These are phyloP conservation scores for Diplolepis rosae DNA, from an alignment of 2,888 invertebrate genomes.

Conservation along the genomic window DNA sequence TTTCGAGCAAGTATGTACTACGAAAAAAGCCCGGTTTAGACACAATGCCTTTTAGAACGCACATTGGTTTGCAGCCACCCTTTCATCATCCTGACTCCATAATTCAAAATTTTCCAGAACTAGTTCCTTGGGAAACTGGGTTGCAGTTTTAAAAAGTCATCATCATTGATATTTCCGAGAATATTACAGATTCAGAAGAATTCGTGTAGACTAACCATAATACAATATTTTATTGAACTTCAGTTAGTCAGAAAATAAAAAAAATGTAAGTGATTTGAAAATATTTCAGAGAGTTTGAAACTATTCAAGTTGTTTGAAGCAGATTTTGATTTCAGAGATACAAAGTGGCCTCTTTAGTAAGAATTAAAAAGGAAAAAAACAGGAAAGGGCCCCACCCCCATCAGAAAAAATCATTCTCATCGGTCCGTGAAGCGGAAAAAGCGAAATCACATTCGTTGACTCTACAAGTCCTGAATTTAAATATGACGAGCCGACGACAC, in stretches of 20 bases:
- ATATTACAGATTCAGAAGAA: too few relatives aligned
- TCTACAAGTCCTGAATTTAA: slow-evolving; percentile 61
- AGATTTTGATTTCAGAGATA: neutral
- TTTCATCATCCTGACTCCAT: slow-evolving; percentile 7
- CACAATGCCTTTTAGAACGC: slow-evolving; percentile 14
- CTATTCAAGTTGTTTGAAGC: too few relatives aligned
- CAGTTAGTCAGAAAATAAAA: too few relatives aligned
- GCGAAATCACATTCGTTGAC: slow-evolving; percentile 59
- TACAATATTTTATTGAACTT: too few relatives aligned
- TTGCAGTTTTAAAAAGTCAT: neutral
- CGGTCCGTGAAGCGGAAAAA: slow-evolving; percentile 54
- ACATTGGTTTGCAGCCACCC: neutral
- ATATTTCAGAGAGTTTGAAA: too few relatives aligned
- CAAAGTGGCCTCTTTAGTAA: neutral
- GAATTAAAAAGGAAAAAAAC: too few relatives aligned
- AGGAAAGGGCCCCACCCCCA: neutral
- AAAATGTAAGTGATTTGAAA: too few relatives aligned
- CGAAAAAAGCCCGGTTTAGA: slow-evolving; percentile 9
- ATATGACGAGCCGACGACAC: slow-evolving; percentile 53
- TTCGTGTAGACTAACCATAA: too few relatives aligned
- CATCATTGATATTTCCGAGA: neutral
- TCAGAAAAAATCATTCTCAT: slow-evolving; percentile 26
- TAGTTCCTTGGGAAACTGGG: neutral
- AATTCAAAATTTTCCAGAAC: neutral
- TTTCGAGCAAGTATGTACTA: slow-evolving; percentile 37